Conservation (phyloP, 2,797 vertebrate species). For the Molossus molossus region DNA sequence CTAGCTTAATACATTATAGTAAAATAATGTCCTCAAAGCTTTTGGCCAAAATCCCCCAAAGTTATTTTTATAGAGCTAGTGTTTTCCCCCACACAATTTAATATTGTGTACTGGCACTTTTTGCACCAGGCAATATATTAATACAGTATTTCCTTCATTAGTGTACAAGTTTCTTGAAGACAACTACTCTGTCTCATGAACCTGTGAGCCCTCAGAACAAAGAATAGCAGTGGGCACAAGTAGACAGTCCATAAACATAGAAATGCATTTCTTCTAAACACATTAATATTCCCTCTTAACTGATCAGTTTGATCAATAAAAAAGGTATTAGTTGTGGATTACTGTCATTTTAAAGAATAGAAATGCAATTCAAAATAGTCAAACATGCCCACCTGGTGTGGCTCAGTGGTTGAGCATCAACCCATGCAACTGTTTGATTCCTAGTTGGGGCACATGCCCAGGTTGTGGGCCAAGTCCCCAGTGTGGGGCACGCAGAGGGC, state of each 20-base stretch:
- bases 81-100: background rate
- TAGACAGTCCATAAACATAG: background rate
- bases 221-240: constrained; percentile 8
- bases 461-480: too few species aligned
- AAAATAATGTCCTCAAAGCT: constrained; percentile 13
- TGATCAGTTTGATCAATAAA: background rate
- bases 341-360: background rate
- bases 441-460: too few species aligned
- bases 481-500: too few species aligned
- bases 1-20: background rate
- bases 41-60: background rate
- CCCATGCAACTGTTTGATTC: too few species aligned
- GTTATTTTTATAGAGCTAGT: background rate
- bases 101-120: background rate
- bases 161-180: background rate
- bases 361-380: constrained; percentile 34
- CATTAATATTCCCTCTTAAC: background rate
- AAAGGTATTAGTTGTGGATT: constrained; percentile 2
- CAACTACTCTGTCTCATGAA: background rate
- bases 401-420: too few species aligned
- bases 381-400: background rate
- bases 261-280: background rate
- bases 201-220: background rate
- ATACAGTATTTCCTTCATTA: background rate
- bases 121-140: background rate